These are phyloP conservation scores for Pycnonotus jocosus DNA, from an alignment of 2,113 vertebrate genomes.

Conservation along the genomic window DNA sequence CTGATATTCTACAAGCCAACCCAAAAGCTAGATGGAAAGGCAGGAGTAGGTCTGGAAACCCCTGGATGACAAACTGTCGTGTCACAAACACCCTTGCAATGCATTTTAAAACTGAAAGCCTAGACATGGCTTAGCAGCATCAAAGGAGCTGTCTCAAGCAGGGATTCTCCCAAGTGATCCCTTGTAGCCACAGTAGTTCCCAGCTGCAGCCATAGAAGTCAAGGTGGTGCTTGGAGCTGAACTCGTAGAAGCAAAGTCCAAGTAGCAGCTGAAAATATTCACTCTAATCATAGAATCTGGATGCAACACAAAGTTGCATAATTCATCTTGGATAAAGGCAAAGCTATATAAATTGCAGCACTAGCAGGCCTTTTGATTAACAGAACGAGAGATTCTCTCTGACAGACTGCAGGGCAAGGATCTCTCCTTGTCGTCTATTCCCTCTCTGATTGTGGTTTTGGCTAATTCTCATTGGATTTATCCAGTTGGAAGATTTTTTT, in stretches of 20 bases:
- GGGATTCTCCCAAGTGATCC: neutral
- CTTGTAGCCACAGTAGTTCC: neutral
- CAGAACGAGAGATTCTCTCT: neutral
- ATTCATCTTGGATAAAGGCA: neutral
- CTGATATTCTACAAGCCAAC: neutral
- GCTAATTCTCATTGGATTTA: neutral
- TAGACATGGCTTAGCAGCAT: neutral
- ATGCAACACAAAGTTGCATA: neutral
- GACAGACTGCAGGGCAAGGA: neutral
- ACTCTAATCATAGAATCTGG: neutral
- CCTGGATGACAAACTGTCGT: neutral
- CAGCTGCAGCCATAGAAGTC: neutral
- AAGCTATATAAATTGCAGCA: neutral
- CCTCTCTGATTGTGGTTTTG: neutral
- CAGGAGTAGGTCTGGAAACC: slow-evolving; percentile 6
- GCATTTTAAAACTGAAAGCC: neutral
- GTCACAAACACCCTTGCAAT: neutral
- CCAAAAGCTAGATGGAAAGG: slow-evolving; percentile 4
- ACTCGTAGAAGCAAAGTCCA: neutral
- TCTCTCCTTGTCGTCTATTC: neutral
- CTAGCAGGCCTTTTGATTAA: neutral
- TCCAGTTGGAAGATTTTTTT: neutral
- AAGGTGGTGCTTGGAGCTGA: neutral
- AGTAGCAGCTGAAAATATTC: neutral
- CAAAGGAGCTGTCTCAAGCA: neutral